Percentiles rank a stretch among this genome's conserved stretches.
Conservation (phyloP, 2,113 vertebrate genomes). For the Spilogale gracilis region DNA sequence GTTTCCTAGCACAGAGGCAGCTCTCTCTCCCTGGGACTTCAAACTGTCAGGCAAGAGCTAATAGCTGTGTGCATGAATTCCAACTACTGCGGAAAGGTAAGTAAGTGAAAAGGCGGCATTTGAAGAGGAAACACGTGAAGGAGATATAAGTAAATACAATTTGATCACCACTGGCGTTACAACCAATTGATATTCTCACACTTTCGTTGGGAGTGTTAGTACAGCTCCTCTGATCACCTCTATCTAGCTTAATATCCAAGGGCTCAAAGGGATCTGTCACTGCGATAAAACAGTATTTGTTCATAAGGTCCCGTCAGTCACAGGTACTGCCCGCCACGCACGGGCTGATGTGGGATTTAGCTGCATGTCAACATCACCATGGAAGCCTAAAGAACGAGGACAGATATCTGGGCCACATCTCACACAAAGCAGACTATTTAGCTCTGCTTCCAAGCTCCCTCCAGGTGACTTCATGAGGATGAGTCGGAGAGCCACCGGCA, state of each 20-base stretch:
- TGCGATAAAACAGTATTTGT: neutral
- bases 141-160: neutral
- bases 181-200: neutral
- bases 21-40: neutral
- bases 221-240: neutral
- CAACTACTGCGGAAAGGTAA: neutral
- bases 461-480: fast-evolving
- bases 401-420: too few relatives aligned
- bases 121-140: neutral
- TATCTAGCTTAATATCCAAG: neutral
- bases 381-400: too few relatives aligned
- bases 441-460: neutral
- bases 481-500: neutral
- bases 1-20: neutral
- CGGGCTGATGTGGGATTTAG: too few relatives aligned
- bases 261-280: neutral
- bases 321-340: neutral
- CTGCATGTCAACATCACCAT: too few relatives aligned
- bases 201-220: neutral
- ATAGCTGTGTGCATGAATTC: neutral
- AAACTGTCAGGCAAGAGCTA: neutral
- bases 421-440: neutral
- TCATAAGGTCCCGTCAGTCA: neutral
- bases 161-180: neutral
- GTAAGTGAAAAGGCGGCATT: neutral